Base-by-base conservation (phyloP, 1,140 invertebrate genomes). In the Contarinia nasturtii region DNA sequence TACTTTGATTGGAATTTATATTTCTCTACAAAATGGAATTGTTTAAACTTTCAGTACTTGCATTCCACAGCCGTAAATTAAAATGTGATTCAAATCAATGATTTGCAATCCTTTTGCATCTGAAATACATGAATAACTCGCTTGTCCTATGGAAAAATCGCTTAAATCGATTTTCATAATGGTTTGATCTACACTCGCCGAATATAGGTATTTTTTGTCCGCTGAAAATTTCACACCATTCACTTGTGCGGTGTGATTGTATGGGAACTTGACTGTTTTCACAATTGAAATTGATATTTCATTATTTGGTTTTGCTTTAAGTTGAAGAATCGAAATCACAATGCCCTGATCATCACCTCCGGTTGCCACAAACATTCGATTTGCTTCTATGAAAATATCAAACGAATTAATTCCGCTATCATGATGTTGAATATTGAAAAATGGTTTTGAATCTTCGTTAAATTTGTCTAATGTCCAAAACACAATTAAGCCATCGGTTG, bases 331-430 rank as follows among this genome's bases (percentile, higher is more conserved):
- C 21, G 57, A 55, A 48, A 55, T 45, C 17, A 51, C 53, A 5
- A 62, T 45, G 2, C 43, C 49, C 46, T 63, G 59, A 48, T 63
- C 61, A 47, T 63, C 61, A 0, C 61, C 59, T 4, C 61, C 60
- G 7, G 60, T 55, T 7, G 61, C 22, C 2, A 63, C 27, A 42
- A 57, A 53, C 33, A 61, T n/a, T 15, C 19, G 2, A 14, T 33
- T 33, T 2, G 48, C 20, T 34, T 54, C 47, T 2, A 21, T 12
- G 5, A 43, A 12, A 21, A 43, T 43, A 36, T 59, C 52, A 5
- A 62, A 52, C 0, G 54, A 46, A 53, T 63, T 63, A 3, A 62
- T 50, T 2, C 60, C 60, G 7, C 54, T 52, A 5, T 43, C 41
- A 22, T 63, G 61, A 33, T 61, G 48, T n/a, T 19, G 3, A 11